Conservation (phyloP, 1,140 invertebrate species). For the Drosophila kurseongensis region DNA sequence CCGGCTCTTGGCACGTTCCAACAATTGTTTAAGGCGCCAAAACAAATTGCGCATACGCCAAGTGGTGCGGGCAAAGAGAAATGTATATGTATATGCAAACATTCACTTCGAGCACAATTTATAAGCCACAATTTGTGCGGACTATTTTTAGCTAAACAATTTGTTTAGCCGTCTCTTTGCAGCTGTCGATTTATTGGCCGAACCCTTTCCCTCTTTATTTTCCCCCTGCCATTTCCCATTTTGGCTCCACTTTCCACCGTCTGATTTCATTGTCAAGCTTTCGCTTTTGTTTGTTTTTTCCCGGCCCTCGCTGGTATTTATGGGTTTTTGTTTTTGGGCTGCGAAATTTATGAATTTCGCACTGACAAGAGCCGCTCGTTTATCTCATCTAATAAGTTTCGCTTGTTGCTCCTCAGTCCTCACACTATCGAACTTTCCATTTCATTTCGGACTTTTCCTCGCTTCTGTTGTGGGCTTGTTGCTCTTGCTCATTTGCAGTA, state of each 20-base stretch:
- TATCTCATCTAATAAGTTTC: slow-evolving; percentile 64
- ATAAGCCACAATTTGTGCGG: slow-evolving; percentile 59
- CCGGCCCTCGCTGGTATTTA: slow-evolving; percentile 27
- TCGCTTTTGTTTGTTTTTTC: slow-evolving; percentile 30
- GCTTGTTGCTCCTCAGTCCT: slow-evolving; percentile 52
- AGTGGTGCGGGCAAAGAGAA: slow-evolving; percentile 25
- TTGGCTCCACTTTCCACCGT: neutral
- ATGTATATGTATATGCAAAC: slow-evolving; percentile 40
- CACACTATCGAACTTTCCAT: slow-evolving; percentile 38
- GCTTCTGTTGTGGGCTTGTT: slow-evolving; percentile 9
- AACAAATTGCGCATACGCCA: slow-evolving; percentile 66
- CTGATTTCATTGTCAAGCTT: slow-evolving; percentile 41
- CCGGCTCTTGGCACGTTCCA: slow-evolving; percentile 59
- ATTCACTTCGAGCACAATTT: slow-evolving; percentile 49
- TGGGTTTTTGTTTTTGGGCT: slow-evolving; percentile 27
- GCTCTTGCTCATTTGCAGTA: slow-evolving; percentile 68
- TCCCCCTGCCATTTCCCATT: neutral
- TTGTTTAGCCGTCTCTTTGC: slow-evolving; percentile 48
- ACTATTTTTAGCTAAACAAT: slow-evolving; percentile 60
- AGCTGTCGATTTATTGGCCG: slow-evolving; percentile 53
- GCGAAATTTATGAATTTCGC: slow-evolving; percentile 62
- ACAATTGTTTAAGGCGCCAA: slow-evolving; percentile 68
- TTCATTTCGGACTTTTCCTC: slow-evolving; percentile 35
- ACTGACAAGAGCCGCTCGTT: slow-evolving; percentile 41
- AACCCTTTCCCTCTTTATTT: slow-evolving; percentile 25